These are phyloP conservation scores for Rhagophthalmus giganteus DNA, from an alignment of 2,888 invertebrate genomes.

Conservation along the genomic window DNA sequence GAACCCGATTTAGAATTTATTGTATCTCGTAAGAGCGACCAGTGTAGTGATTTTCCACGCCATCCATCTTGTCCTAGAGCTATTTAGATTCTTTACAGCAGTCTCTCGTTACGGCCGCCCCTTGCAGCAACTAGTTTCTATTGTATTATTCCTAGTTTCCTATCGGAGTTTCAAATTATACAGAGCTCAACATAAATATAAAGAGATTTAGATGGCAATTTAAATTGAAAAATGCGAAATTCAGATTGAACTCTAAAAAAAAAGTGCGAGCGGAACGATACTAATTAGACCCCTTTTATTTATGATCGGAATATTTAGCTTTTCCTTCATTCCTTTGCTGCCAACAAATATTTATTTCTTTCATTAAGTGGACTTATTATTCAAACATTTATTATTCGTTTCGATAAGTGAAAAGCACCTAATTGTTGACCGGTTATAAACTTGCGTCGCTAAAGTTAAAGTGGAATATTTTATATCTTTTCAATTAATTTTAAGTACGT, in stretches of 20 bases:
- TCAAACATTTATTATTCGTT: no score
- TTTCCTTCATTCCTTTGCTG: no score
- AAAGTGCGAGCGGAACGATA: constrained; percentile 5
- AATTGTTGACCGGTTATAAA: no score
- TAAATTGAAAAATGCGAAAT: constrained; percentile 22
- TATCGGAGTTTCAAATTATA: constrained; percentile 38
- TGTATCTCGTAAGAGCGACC: constrained; percentile 46
- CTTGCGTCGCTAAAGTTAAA: no score
- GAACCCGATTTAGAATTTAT: constrained; percentile 45
- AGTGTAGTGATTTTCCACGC: constrained; percentile 50
- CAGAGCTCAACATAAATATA: constrained; percentile 37
- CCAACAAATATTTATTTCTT: constrained; percentile 7
- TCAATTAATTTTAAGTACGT: no score
- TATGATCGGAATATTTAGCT: constrained; percentile 7
- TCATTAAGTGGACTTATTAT: neutral
- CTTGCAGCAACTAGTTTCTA: constrained; percentile 37
- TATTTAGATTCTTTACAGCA: constrained; percentile 42
- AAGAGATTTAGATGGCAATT: constrained; percentile 34
- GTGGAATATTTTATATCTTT: no score
- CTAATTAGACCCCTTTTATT: constrained; percentile 23
- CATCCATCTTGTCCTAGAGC: constrained; percentile 45
- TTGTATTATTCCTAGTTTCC: constrained; percentile 44
- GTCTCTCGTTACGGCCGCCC: constrained; percentile 25
- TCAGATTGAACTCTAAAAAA: constrained; percentile 10
- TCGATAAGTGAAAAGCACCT: no score